phyloP scores from a whole-genome alignment of 2,888 invertebrate genomes.

The Drosophila diplacantha region DNA sequence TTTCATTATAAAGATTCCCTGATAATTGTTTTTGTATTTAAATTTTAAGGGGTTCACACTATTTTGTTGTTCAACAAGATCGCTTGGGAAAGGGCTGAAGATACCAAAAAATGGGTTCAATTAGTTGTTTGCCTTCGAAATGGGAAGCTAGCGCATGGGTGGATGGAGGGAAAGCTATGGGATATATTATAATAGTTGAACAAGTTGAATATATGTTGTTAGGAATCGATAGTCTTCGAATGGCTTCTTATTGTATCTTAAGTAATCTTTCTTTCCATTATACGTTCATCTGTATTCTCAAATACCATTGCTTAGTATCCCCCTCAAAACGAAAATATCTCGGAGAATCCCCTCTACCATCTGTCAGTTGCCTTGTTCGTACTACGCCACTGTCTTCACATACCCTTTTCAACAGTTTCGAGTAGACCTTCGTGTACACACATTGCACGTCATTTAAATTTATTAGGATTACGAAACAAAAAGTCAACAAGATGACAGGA shows the following conservation, averaged over 20 bases:
- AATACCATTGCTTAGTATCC: neutral
- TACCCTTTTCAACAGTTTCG: slow-evolving; percentile 37
- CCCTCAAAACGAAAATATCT: neutral
- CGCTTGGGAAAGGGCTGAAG: slow-evolving; percentile 10
- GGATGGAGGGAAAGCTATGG: neutral
- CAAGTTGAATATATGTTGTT: neutral
- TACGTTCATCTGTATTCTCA: no score
- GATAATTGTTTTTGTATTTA: slow-evolving; percentile 54
- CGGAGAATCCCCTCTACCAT: neutral
- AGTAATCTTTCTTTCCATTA: neutral
- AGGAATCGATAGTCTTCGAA: neutral
- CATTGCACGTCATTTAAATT: slow-evolving; percentile 72
- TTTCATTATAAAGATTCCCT: slow-evolving; percentile 58
- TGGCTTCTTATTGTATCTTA: neutral
- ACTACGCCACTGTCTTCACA: slow-evolving; percentile 25
- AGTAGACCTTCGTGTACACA: slow-evolving; percentile 33
- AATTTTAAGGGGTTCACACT: slow-evolving; percentile 67
- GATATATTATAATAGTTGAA: neutral
- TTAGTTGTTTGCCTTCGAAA: neutral
- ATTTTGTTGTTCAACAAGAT: slow-evolving; percentile 23
- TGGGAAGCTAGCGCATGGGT: neutral
- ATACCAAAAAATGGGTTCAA: slow-evolving; percentile 6
- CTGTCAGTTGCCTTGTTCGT: neutral
- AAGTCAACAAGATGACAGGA: slow-evolving; percentile 64
- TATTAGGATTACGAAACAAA: slow-evolving; percentile 77